Evolutionary conservation across 2,797 vertebrate genomes (phyloP).

Genomic region (Sitta carolinensis): DNA sequence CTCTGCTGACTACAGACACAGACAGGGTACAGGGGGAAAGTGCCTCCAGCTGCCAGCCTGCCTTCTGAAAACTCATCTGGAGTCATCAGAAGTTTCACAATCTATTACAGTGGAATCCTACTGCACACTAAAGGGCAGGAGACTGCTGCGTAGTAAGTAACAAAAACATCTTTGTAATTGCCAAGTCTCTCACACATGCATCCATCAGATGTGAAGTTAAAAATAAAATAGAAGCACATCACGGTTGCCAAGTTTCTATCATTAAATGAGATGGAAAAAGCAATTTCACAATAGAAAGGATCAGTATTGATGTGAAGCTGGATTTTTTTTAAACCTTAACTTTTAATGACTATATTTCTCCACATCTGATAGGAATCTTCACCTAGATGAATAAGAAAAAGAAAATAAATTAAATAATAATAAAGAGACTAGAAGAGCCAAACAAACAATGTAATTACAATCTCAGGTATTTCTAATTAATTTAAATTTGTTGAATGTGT

Average conservation of each 20-base stretch:
- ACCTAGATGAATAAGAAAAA: neutral
- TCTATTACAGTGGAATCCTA: neutral
- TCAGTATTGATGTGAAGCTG: neutral
- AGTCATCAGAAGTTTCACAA: neutral
- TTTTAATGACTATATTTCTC: constrained; percentile 1
- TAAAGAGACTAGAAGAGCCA: neutral
- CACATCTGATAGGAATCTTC: neutral
- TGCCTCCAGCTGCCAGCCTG: fast-evolving
- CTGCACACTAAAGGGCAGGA: neutral
- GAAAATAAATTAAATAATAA: neutral
- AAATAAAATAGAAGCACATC: neutral
- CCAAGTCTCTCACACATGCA: neutral
- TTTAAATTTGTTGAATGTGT: neutral
- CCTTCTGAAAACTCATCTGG: neutral
- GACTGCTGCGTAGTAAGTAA: neutral
- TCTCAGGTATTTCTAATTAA: neutral
- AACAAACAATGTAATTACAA: neutral
- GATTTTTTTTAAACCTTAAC: neutral
- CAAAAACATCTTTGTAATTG: neutral
- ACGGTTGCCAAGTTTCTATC: neutral
- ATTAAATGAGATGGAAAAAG: constrained; percentile 49
- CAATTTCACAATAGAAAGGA: constrained; percentile 45
- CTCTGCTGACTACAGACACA: neutral
- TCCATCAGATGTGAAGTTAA: neutral
- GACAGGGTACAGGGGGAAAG: neutral